Evolutionary conservation across 2,113 vertebrate genomes (phyloP).

Genomic region (Abramis brama): DNA sequence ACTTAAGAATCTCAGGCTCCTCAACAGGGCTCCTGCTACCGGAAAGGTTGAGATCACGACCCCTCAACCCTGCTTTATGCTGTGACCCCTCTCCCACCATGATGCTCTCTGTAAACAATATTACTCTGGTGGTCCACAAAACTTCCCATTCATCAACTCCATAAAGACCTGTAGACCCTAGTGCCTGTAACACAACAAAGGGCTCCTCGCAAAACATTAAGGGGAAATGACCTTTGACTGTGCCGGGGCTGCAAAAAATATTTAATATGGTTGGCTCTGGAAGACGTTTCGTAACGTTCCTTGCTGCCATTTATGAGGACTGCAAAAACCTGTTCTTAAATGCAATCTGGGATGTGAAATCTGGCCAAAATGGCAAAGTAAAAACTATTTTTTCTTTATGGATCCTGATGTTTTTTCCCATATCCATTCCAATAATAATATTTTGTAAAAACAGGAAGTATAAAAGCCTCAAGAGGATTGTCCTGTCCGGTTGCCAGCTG

Average conservation of each 20-base stretch:
- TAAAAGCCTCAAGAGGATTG: neutral
- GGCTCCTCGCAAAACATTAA: slow-evolving; percentile 50
- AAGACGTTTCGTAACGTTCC: slow-evolving; percentile 16
- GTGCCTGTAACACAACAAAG: slow-evolving; percentile 52
- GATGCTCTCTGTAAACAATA: slow-evolving; percentile 45
- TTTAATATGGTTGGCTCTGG: slow-evolving; percentile 42
- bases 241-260: slow-evolving; percentile 14
- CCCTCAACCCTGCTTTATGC: slow-evolving; percentile 36
- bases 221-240: slow-evolving; percentile 49
- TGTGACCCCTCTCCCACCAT: slow-evolving; percentile 20
- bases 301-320: slow-evolving; percentile 42
- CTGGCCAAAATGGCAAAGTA: neutral
- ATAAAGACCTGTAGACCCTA: slow-evolving; percentile 37
- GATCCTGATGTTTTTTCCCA: neutral
- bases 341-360: slow-evolving; percentile 16
- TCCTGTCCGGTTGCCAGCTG: neutral
- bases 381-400: neutral
- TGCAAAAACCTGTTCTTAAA: neutral
- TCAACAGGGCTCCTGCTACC: slow-evolving; percentile 29
- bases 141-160: slow-evolving; percentile 41
- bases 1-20: neutral
- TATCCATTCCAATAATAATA: neutral
- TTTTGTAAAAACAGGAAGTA: neutral
- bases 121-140: slow-evolving; percentile 51
- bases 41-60: slow-evolving; percentile 40